Conservation (phyloP, 2,888 invertebrate species). For the Melieria crassipennis region DNA sequence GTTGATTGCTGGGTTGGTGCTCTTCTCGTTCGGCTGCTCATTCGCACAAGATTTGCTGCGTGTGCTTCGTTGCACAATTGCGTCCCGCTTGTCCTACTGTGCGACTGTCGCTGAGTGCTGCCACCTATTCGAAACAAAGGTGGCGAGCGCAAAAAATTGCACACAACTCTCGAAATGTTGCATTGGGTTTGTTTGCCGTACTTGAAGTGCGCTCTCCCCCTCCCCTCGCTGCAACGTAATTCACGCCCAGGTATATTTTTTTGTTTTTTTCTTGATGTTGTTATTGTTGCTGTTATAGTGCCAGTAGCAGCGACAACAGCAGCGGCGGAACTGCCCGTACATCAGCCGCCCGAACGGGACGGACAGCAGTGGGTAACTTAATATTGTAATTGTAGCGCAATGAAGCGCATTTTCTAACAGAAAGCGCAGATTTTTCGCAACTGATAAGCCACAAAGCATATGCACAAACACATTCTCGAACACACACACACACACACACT, state of each 20-base stretch:
- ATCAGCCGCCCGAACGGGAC: constrained; percentile 11
- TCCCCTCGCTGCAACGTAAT: constrained; percentile 49
- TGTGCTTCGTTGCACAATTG: background rate
- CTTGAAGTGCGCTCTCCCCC: background rate
- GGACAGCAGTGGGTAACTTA: constrained; percentile 46
- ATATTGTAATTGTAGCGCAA: constrained; percentile 64
- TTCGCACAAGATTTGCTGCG: background rate
- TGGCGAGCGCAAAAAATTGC: background rate
- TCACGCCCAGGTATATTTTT: constrained; percentile 59
- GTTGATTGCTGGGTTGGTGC: too few species aligned
- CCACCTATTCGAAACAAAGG: background rate
- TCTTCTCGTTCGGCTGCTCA: too few species aligned
- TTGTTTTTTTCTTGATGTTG: constrained; percentile 17
- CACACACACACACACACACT: constrained; percentile 3
- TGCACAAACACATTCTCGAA: constrained; percentile 23
- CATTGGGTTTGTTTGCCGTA: too few species aligned
- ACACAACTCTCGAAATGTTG: too few species aligned
- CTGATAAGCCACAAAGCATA: constrained; percentile 53
- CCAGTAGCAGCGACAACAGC: constrained; percentile 15
- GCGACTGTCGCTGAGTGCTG: too few species aligned
- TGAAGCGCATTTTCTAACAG: constrained; percentile 56
- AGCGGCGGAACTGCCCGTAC: background rate
- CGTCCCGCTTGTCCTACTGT: too few species aligned
- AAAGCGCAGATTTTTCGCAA: constrained; percentile 58
- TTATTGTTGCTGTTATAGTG: constrained; percentile 35